Evolutionary conservation across 1,140 invertebrate genomes (phyloP), one percentile per base, ranked within the genome.

Genomic region (Colletes latitarsis): DNA sequence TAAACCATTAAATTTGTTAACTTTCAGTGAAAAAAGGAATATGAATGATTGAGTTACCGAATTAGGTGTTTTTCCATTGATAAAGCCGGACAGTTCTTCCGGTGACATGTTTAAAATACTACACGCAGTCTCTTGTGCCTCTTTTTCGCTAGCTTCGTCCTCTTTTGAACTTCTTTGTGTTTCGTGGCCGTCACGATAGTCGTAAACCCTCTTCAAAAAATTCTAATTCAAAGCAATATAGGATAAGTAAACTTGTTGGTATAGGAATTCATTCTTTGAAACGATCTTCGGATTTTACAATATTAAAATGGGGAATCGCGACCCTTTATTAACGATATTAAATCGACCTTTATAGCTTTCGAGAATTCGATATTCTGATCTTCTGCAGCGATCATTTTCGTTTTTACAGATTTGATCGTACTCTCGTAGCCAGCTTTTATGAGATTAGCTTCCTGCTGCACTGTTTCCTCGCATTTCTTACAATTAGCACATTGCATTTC

Each of bases 61-160:
- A 58, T 75, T 71, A 12, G 55, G 14, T 12, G 66, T 8, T 62
- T 62, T 79, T 57, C 66, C 82, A 12, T 84, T 83, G 39, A 88
- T 82, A 43, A 89, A 87, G 14, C 78, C 67, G 8, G 81, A 76
- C 12, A 89, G 68, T 72, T 89, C 76, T 52, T 74, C 70, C 0
- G 82, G 88, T 10, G 88, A 88, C 67, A 89, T 88, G 17, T 89
- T 88, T 15, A 89, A 83, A 76, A 89, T 89, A 73, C 66, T 75
- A n/a, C 88, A 89, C 0, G 84, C 84, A 39, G 86, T 83, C 72
- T 88, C 81, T 4, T 82, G 76, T 39, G 84, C 82, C 69, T 89
- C 86, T 17, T 63, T 63, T 67, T 86, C 84, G 43, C 86, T 82
- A 9, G 76, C 60, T 66, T 84, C 88, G 43, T 60, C 77, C 17